Evolutionary conservation across 2,113 vertebrate species (phyloP), one percentile per base, ranked within the genome.

Genomic region (Sturnus vulgaris): DNA sequence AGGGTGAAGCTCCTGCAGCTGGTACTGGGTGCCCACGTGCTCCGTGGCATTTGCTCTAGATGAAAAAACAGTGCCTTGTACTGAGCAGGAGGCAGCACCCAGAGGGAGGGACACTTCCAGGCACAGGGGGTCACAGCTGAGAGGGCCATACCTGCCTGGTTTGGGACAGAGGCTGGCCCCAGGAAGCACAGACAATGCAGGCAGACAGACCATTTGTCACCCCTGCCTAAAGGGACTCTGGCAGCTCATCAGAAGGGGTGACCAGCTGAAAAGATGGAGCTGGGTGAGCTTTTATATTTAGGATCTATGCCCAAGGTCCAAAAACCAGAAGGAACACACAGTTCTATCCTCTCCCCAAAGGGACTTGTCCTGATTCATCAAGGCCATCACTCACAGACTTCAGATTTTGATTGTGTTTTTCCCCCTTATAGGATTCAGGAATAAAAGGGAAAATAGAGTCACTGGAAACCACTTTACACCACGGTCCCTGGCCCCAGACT

Each of bases 21-120:
- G 13, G 30, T 10, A 12, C 46, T 8, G 24, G 12, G 8, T 25
- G 44, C 59, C 24, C 35, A 14, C 0, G 0, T 28, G 40, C 24
- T 16, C 39, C 52, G 4, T 0, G 2, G 9, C 24, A 46, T 19
- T 39, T 42, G 13, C 44, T 64, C 33, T 40, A 33, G 40, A 30
- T 33, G 10, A 15, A 24, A 37, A 20, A 31, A 0, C 0, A 40
- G 25, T 0, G 10, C 37, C 49, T 9, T 8, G 15, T 3, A 12
- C 11, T 15, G 27, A 31, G 25, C 9, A 63, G 21, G 24, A 19
- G 20, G 42, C 52, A 49, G 75, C 40, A 24, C 15, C 18, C 33
- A 22, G 28, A 24, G 49, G 0, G 2, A 9, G 27, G 23, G 59
- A 56, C 50, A 24, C 6, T 73, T 40, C 49, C 59, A 64, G 56